Evolutionary conservation across 2,113 vertebrate species (phyloP), one percentile per base, ranked within the genome.

Genomic region (Trogon melanurus): DNA sequence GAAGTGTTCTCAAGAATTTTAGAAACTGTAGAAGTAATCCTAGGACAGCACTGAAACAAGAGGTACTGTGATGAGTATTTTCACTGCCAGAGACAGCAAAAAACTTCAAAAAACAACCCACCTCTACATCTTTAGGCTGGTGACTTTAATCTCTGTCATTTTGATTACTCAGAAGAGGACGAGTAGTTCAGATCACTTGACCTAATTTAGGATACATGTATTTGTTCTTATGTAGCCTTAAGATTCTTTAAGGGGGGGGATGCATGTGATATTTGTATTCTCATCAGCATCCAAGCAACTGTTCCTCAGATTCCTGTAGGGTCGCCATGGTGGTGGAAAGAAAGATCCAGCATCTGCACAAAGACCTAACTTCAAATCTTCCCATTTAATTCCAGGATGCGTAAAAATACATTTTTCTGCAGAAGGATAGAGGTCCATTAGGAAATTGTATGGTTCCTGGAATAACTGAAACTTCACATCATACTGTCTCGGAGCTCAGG

Each of bases 191-290:
- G 45, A 61, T 67, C 12, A 65, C 45, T 50, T 79, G 50, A 69
- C 14, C 29, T 54, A 41, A 79, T 82, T 72, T 48, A 79, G 17
- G 65, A 51, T n/a, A 58, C 48, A 27, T 17, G 3, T 30, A 50
- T 47, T 30, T 92, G 56, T 57, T 86, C 47, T 62, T 47, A 41
- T 13, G 8, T 62, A 81, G 27, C 25, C 21, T 50, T 44, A 26
- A 89, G 58, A 38, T 12, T 54, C 53, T 85, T 71, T 47, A 76
- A 83, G 9, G 34, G 8, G 8, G 18, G 4, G 85, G 30, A 45
- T 0, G 0, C 11, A 10, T 1, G 1, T 36, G 11, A 3, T 14
- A 20, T 44, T 80, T 65, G 7, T 70, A 38, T 23, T 70, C 51
- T 87, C 11, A 29, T 25, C 50, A 38, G 50, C 25, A 23, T 7